These are phyloP conservation scores for Drosophila aff. DNA, from an alignment of 1,140 invertebrate species.

Conservation along the genomic window DNA sequence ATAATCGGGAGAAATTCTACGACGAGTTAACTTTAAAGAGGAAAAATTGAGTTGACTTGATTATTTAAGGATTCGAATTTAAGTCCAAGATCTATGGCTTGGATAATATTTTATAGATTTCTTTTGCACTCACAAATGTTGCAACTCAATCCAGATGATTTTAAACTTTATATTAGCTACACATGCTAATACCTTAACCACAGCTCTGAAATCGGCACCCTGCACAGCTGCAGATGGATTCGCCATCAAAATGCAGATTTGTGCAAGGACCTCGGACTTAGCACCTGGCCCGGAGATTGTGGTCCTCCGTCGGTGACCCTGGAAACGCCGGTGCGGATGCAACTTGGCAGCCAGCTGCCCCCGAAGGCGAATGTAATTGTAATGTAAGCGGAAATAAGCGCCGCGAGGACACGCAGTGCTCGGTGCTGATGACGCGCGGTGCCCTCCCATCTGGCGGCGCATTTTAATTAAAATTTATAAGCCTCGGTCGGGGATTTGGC, in stretches of 20 bases:
- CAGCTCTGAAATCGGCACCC: not conserved
- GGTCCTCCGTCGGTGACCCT: slow-evolving; percentile 20
- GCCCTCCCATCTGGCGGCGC: slow-evolving; percentile 48
- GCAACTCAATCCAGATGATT: not conserved
- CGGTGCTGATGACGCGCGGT: slow-evolving; percentile 54
- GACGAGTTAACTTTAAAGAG: not conserved
- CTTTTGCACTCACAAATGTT: not conserved
- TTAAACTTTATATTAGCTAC: not conserved
- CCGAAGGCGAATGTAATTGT: slow-evolving; percentile 73
- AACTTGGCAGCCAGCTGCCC: slow-evolving; percentile 26
- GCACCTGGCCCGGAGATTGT: slow-evolving; percentile 31
- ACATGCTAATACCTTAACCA: not conserved
- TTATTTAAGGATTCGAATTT: not conserved
- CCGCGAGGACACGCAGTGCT: slow-evolving; percentile 44
- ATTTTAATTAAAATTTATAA: slow-evolving; percentile 84
- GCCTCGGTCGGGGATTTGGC: slow-evolving; percentile 77
- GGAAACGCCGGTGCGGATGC: slow-evolving; percentile 12
- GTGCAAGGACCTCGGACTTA: slow-evolving; percentile 16
- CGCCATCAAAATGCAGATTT: slow-evolving; percentile 24
- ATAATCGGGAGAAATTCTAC: slow-evolving; percentile 17
- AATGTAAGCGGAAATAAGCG: slow-evolving; percentile 82
- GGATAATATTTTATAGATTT: not conserved
- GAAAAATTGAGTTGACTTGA: not conserved
- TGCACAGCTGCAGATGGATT: not conserved
- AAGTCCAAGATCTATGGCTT: no score